A percentile compares a stretch with the other conserved stretches of the same genome.
Evolutionary conservation across 2,888 invertebrate species (phyloP).

Genomic region (Chrysolina haemoptera): DNA sequence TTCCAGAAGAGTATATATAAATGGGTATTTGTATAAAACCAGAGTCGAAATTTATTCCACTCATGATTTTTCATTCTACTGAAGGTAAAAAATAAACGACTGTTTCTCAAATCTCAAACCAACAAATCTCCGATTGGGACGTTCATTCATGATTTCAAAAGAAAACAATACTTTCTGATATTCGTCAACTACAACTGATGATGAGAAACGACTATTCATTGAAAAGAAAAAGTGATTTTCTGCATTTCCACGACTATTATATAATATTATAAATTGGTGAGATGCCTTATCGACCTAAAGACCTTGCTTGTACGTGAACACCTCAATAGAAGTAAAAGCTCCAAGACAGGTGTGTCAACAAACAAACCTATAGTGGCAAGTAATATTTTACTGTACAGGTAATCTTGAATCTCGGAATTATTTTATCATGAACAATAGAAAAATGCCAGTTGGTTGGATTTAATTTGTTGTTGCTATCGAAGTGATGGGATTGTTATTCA

Average conservation of each 20-base stretch:
- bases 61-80: no score
- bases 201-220: not conserved
- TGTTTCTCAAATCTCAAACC: no score
- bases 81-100: no score
- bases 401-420: not conserved
- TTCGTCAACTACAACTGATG: not conserved
- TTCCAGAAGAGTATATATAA: no score
- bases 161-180: no score
- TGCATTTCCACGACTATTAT: not conserved
- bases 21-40: no score
- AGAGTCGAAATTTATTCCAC: no score
- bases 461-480: not conserved
- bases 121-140: no score
- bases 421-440: not conserved
- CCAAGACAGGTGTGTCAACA: constrained; percentile 17
- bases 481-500: constrained; percentile 6
- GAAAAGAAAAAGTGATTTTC: not conserved
- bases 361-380: not conserved
- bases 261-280: no score
- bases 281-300: constrained; percentile 10
- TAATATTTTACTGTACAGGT: not conserved
- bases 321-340: not conserved
- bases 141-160: no score
- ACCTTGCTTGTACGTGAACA: constrained; percentile 8
- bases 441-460: not conserved